Conservation (phyloP, 1,140 invertebrate genomes). For the Sinella curviseta region DNA sequence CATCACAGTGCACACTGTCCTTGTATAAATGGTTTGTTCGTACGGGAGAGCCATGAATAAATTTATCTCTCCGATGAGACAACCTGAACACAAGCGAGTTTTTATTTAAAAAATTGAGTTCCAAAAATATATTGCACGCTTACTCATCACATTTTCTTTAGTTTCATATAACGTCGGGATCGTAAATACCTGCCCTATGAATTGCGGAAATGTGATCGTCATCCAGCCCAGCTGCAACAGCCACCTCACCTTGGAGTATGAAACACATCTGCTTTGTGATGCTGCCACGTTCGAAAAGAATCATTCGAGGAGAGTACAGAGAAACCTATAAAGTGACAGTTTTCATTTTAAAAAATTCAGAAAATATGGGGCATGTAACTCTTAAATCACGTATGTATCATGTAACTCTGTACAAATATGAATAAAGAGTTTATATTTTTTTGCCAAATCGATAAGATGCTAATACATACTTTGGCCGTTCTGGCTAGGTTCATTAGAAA, state of each 20-base stretch:
- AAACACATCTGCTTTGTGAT: conserved; percentile 43
- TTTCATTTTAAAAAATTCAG: not conserved
- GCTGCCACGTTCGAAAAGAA: conserved; percentile 38
- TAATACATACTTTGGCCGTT: not conserved
- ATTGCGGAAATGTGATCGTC: conserved; percentile 7
- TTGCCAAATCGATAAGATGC: not conserved
- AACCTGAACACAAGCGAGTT: conserved; percentile 36
- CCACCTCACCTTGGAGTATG: conserved; percentile 46
- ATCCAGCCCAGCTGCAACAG: not conserved
- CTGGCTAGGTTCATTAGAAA: conserved; percentile 37
- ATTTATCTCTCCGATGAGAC: conserved; percentile 44
- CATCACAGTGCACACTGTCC: conserved; percentile 26
- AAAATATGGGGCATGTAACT: not conserved
- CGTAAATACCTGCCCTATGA: not conserved
- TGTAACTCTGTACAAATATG: too few relatives aligned
- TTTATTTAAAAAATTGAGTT: too few relatives aligned
- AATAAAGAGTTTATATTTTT: not conserved
- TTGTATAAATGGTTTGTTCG: conserved; percentile 38
- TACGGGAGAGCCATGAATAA: conserved; percentile 43
- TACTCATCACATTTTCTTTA: too few relatives aligned
- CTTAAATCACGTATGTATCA: too few relatives aligned
- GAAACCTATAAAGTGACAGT: conserved; percentile 32
- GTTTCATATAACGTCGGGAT: not conserved
- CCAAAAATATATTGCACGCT: too few relatives aligned
- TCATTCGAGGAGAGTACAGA: conserved; percentile 45